Base-by-base conservation (phyloP, 2,888 invertebrate genomes). In the Oxyteleia sp. region DNA sequence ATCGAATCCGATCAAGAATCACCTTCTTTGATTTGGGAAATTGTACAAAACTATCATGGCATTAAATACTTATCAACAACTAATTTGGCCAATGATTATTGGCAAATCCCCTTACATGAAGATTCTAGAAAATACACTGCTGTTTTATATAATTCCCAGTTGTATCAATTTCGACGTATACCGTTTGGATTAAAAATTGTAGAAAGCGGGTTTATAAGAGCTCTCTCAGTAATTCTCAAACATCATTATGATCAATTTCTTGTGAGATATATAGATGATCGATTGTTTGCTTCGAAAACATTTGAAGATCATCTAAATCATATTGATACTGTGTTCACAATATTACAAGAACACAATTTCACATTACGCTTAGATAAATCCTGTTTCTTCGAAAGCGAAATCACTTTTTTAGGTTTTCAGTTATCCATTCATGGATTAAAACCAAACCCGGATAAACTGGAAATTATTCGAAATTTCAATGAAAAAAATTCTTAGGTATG, bases 121-220 rank as follows among this genome's bases (percentile, higher is more conserved):
- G 55, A 80, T 8, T 75, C 83, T 35, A 16, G 72, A 32, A 55
- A 71, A 26, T 84, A 74, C 35, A 83, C 82, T 0, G 87, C 78
- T 0, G 87, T 87, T 69, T 26, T 82, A 4, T 43, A 78, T 45
- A 61, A 69, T 13, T 64, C 76, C n/a, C 26, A 64, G 8, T 64
- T 84, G 5, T 90, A 88, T 78, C 84, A 84, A 10, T 90, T 88
- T 72, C 66, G 84, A 26, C 85, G 89, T 4, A 66, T 91, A 5
- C 89, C 90, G 0, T 91, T 90, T 59, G 90, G 89, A 3, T 47
- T 91, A 15, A 89, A 88, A 57, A 88, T 87, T 0, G 86, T 86
- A 0, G 87, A 87, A 2, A 85, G 84, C 20, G 85, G 82, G 3
- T 89, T 88, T 57, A 84, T 86, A 0, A 57, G 85, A 11, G 76